A percentile compares a stretch with the other conserved stretches of the same genome.
phyloP scores from a whole-genome alignment of 92 coral and sea anemone species.

The Porites cylindrica region DNA sequence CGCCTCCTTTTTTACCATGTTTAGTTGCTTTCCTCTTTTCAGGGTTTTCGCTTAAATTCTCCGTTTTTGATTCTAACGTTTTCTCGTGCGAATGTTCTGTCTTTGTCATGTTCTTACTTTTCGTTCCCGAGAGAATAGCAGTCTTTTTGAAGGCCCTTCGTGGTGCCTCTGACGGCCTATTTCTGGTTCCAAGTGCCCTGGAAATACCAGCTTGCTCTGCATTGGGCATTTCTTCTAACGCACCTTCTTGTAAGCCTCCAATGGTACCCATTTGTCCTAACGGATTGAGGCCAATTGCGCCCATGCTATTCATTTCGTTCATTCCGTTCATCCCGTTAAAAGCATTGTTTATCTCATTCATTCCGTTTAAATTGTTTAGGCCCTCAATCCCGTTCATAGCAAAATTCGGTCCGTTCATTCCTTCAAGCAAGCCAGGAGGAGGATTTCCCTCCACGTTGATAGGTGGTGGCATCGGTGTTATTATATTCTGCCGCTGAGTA shows the following conservation, averaged over 20 bases:
- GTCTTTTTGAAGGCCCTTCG: constrained; percentile 76
- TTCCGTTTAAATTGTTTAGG: constrained; percentile 13
- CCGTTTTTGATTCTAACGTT: background rate
- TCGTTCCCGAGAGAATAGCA: constrained; percentile 58
- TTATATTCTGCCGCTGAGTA: constrained; percentile 68
- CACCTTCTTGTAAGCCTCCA: constrained; percentile 40
- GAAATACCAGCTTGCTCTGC: constrained; percentile 26
- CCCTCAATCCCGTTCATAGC: constrained; percentile 63
- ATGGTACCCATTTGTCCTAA: constrained; percentile 27
- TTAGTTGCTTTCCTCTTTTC: background rate
- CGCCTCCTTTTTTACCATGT: constrained; percentile 35
- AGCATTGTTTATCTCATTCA: constrained; percentile 59
- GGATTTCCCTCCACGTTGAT: constrained; percentile 86
- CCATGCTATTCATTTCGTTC: constrained; percentile 53
- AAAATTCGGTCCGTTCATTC: constrained; percentile 54
- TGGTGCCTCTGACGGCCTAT: constrained; percentile 41
- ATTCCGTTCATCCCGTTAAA: constrained; percentile 64
- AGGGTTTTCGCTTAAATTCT: background rate
- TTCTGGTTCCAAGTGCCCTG: constrained; percentile 60
- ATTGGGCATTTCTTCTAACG: background rate
- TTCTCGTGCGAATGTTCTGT: constrained; percentile 13
- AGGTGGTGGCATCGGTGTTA: constrained; percentile 85
- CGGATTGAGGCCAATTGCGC: constrained; percentile 33
- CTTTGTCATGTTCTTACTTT: constrained; percentile 24
- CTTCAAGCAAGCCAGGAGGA: constrained; percentile 83